Base-by-base conservation (phyloP, 2,888 invertebrate genomes). In the Phlogophora meticulosa region DNA sequence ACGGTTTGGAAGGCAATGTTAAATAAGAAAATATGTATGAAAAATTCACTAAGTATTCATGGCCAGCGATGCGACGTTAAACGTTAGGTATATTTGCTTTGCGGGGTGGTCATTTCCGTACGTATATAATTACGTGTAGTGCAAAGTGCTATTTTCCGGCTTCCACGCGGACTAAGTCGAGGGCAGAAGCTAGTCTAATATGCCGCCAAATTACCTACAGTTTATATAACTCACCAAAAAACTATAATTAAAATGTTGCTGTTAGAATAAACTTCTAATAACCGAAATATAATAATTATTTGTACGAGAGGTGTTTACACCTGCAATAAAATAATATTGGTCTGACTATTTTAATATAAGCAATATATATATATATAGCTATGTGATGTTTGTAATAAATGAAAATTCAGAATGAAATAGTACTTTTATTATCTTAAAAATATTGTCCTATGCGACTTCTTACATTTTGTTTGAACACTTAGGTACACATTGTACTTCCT, bases 361-460 rank as follows among this genome's bases (percentile, higher is more conserved):
- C 10, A 22, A 15, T 57, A 28, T 2, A 2, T 28, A 28, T 22
- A 1, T 43, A 62, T 36, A 34, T 51, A 34, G 11, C n/a, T 38
- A 46, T 49, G 49, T 58, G 53, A 78, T 55, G 66, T 48, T 42
- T 36, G 22, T 32, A 60, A 60, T 22, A 48, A 56, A 78, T 48
- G n/a, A 32, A 73, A 56, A 43, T 7, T 0, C 7, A 11, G 9
- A 55, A 32, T 36, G 45, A 32, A 43, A 32, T 40, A 51, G 43
- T 48, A 3, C 9, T 60, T 61, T 78, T 74, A 61, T 55, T 58
- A 57, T 40, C 34, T 43, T 65, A 52, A 34, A 55, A 72, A 48
- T 7, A 48, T 20, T 28, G 22, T 34, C 11, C 10, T 56, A 45
- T 0, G 24, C 7, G 4, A 43, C 22, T 46, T 49, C 40, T 32